These are phyloP conservation scores for Neogale vison DNA, from an alignment of 2,113 vertebrate genomes.

Conservation along the genomic window DNA sequence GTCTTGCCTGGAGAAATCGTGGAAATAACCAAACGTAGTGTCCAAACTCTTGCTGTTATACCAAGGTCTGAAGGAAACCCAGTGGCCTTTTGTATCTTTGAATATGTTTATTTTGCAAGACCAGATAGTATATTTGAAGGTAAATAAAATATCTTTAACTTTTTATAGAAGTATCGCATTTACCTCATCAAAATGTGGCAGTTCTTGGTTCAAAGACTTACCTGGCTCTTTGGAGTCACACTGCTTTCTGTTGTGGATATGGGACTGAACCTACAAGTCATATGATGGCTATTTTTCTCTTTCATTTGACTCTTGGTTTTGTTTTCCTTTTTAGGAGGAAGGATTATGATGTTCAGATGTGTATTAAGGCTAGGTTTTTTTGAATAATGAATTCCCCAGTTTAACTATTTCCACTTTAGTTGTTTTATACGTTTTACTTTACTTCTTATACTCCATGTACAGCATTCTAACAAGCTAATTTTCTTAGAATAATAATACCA, in stretches of 20 bases:
- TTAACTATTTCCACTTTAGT: background rate
- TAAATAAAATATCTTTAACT: slow-evolving; percentile 69
- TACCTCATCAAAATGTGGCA: background rate
- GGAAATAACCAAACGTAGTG: slow-evolving; percentile 92
- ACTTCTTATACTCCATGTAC: background rate
- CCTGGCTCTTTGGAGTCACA: background rate
- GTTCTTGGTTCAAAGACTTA: background rate
- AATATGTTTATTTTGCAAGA: slow-evolving; percentile 99
- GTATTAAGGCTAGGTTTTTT: background rate
- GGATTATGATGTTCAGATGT: background rate
- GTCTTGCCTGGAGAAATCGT: slow-evolving; percentile 97
- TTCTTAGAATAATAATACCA: slow-evolving; percentile 30
- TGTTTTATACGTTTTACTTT: background rate
- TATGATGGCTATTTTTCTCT: background rate
- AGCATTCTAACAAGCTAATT: background rate
- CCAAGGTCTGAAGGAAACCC: slow-evolving; percentile 90
- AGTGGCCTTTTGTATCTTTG: slow-evolving; percentile 98
- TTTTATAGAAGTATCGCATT: background rate
- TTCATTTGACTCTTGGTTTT: background rate
- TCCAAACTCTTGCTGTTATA: slow-evolving; percentile 91
- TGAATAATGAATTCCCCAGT: background rate
- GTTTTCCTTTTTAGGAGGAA: slow-evolving; percentile 12
- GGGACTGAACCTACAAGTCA: background rate
- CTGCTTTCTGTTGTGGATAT: background rate
- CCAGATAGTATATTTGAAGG: slow-evolving; percentile 99